A percentile compares a stretch with the other conserved stretches of the same genome.
Conservation (phyloP, 2,113 vertebrate species). For the Arizona elegans region DNA sequence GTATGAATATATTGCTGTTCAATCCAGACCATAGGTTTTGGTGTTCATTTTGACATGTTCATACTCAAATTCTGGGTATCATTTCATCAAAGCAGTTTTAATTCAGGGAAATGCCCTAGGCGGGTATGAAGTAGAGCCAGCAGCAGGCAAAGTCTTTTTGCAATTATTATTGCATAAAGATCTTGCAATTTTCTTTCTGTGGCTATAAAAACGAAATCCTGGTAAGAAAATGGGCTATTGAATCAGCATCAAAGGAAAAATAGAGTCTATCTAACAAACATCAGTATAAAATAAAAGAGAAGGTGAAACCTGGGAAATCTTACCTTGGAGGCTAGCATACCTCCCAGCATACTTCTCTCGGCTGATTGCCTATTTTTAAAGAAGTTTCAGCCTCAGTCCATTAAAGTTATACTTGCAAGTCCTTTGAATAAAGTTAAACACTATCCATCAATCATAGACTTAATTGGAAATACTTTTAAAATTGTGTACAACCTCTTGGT, state of each 20-base stretch:
- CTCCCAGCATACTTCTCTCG: not conserved
- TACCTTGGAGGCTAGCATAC: not conserved
- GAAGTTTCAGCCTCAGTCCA: not conserved
- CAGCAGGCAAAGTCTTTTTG: not conserved
- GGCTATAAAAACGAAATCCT: not conserved
- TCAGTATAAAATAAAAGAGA: not conserved
- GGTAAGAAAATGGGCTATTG: not conserved
- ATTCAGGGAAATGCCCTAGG: not conserved
- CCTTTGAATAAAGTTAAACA: not conserved
- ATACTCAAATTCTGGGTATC: not conserved
- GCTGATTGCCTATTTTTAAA: not conserved
- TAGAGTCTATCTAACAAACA: not conserved
- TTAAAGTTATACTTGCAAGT: not conserved
- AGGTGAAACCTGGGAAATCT: not conserved
- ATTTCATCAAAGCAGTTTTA: not conserved
- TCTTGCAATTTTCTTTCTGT: not conserved
- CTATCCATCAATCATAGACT: not conserved
- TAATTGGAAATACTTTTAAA: not conserved
- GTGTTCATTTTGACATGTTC: not conserved
- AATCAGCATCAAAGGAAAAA: not conserved
- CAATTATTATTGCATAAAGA: not conserved
- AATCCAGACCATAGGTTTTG: not conserved
- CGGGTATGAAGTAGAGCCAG: not conserved
- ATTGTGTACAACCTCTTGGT: not conserved
- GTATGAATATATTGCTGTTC: not conserved